Evolutionary conservation across 2,888 invertebrate genomes (phyloP).

Genomic region (Ectropis crepuscularia): DNA sequence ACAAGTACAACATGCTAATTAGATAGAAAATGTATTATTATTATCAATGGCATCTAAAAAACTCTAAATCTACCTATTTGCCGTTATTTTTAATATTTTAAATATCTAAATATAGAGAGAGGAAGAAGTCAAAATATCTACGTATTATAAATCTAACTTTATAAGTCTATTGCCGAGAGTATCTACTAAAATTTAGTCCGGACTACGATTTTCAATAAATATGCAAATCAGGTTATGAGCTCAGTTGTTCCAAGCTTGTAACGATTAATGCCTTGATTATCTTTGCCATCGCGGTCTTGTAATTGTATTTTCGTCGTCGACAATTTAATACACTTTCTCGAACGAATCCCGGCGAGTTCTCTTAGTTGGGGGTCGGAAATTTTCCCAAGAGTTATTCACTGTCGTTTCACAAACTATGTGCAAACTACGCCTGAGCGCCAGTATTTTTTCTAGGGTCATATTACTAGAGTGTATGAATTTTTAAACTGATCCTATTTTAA

Average conservation of each 20-base stretch:
- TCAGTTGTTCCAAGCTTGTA: slow-evolving; percentile 59
- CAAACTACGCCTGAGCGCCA: slow-evolving; percentile 62
- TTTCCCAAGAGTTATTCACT: slow-evolving; percentile 56
- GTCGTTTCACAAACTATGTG: slow-evolving; percentile 59
- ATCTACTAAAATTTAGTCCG: slow-evolving; percentile 55
- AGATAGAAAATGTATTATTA: slow-evolving; percentile 52
- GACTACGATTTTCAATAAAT: slow-evolving; percentile 70
- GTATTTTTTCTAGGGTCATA: slow-evolving; percentile 48
- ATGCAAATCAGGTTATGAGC: slow-evolving; percentile 67
- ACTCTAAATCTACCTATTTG: slow-evolving; percentile 49
- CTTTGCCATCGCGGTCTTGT: slow-evolving; percentile 52
- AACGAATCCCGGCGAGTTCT: slow-evolving; percentile 46
- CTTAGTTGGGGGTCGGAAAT: slow-evolving; percentile 49
- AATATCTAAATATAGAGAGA: slow-evolving; percentile 53
- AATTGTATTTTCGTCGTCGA: slow-evolving; percentile 50
- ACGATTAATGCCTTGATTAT: slow-evolving; percentile 58
- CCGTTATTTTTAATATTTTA: slow-evolving; percentile 53
- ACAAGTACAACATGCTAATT: slow-evolving; percentile 67
- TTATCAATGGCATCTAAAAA: slow-evolving; percentile 55
- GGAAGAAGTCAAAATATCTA: slow-evolving; percentile 56
- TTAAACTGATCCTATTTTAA: slow-evolving; percentile 42
- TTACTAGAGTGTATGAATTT: slow-evolving; percentile 48
- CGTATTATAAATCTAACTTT: slow-evolving; percentile 54
- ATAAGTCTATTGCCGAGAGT: slow-evolving; percentile 53
- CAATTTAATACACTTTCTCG: slow-evolving; percentile 43